Evolutionary conservation across 2,888 invertebrate species (phyloP), one percentile per base, ranked within the genome.

Genomic region (Leucophora obtusa): DNA sequence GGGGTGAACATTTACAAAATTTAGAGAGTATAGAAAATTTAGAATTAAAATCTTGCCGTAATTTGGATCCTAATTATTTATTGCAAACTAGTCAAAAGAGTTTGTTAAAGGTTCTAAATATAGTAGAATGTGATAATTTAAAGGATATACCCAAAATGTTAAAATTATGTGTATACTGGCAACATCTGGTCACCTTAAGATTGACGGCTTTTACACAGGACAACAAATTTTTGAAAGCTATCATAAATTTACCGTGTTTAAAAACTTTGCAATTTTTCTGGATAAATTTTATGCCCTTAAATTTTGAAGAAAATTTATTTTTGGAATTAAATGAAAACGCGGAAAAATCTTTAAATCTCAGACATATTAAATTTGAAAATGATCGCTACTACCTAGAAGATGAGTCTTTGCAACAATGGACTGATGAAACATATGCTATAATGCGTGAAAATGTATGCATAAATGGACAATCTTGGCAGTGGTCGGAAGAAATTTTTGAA

Each of bases 401-500:
- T 50, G 81, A 79, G 11, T 79, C 81, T 0, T 56, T 82, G 47
- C 68, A 74, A 17, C 21, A 59, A 33, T 73, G 72, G 81, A 63
- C 71, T 0, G 33, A 24, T 0, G 68, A 76, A n/a, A 71, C 76
- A 21, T 83, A 83, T 77, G 83, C 82, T 15, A 62, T 69, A 21
- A 82, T 84, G 83, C 78, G 83, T 59, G 84, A 84, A 51, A 74
- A 70, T 62, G 79, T 79, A 8, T 79, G 82, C 35, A 77, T 83
- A n/a, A 76, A 83, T 60, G 82, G 82, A 0, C 71, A 74, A 38
- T n/a, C 58, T 5, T 83, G 84, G 83, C 63, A 63, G 7, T 81
- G 81, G 81, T 38, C 72, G 10, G 17, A 73, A 1, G 73, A 73
- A 33, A 10, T 77, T 6, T 81, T 81, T 43, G 38, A 73, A 53